Evolutionary conservation across 1,140 invertebrate species (phyloP), one percentile per base, ranked within the genome.

Genomic region (Dendroctonus valens): DNA sequence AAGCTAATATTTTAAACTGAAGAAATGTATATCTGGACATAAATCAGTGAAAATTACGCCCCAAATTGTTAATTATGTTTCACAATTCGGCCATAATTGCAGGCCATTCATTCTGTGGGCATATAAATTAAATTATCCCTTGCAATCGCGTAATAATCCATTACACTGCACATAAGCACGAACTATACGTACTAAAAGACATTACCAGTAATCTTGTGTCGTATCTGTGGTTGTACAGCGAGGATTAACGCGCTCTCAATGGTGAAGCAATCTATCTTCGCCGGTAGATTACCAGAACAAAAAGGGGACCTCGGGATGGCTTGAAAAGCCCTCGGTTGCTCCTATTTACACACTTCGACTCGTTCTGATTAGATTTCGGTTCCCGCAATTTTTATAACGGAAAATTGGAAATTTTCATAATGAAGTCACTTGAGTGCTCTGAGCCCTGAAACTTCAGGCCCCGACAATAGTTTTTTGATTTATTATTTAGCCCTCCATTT

Each of bases 131-230:
- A 37, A 53, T 38, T 53, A 39, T 53, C 37, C 26, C 26, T 26
- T 26, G 26, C 26, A 26, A 26, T 53, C 51, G 51, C 7, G 51
- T 53, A 53, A 53, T 53, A 53, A 38, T 38, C 37, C 51, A 53
- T 53, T 53, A 53, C 26, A 37, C 7, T 37, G 51, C 37, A 53
- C 12, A 53, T 53, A 53, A 53, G 37, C 51, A 26, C 12, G 37
- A 53, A 53, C 51, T 53, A 38, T 53, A 53, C 39, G 51, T 53
- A 53, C 51, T 39, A 53, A 53, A 53, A 39, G 51, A 53, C 51
- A 53, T 53, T 53, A 53, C 51, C 26, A 53, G 51, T 53, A 53
- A 53, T 53, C 51, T 53, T 26, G 51, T 53, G 51, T 53, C 51
- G 51, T 53, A 53, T 53, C 37, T 53, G 51, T 39, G 51, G 51